phyloP scores from a whole-genome alignment of 2,888 invertebrate species.

The Philereme vetulata region DNA sequence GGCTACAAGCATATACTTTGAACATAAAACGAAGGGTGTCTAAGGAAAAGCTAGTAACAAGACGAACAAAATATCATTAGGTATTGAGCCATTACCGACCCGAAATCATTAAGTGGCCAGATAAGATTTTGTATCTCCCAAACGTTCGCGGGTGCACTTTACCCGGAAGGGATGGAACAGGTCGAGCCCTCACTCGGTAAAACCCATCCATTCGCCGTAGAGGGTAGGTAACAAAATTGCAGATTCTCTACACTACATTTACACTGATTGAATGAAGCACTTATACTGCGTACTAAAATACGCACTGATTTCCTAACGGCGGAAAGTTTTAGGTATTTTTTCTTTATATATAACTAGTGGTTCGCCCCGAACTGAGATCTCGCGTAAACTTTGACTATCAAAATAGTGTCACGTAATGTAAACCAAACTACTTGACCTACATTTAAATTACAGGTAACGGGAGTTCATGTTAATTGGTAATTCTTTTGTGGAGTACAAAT shows the following conservation, averaged over 20 bases:
- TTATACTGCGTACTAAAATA: slow-evolving; percentile 19
- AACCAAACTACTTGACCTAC: no score
- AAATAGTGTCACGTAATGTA: no score
- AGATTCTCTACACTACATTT: slow-evolving; percentile 33
- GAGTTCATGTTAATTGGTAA: no score
- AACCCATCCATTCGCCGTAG: slow-evolving; percentile 34
- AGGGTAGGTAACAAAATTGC: slow-evolving; percentile 30
- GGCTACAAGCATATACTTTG: no score
- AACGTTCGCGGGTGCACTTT: slow-evolving; percentile 30
- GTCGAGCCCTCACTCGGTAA: slow-evolving; percentile 36
- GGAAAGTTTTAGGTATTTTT: slow-evolving; percentile 5
- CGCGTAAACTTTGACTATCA: no score
- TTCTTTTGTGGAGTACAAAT: no score
- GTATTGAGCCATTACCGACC: slow-evolving; percentile 12
- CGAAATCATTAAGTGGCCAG: slow-evolving; percentile 17
- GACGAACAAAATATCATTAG: neutral
- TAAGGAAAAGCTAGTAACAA: no score
- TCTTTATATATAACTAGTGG: no score
- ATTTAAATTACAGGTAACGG: no score
- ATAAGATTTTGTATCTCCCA: slow-evolving; percentile 19
- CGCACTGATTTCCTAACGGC: slow-evolving; percentile 23
- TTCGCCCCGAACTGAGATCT: no score
- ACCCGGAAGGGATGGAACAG: slow-evolving; percentile 35
- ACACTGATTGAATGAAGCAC: slow-evolving; percentile 34
- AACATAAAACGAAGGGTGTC: no score